Base-by-base conservation (phyloP, 2,113 vertebrate species). In the Burhinus oedicnemus region DNA sequence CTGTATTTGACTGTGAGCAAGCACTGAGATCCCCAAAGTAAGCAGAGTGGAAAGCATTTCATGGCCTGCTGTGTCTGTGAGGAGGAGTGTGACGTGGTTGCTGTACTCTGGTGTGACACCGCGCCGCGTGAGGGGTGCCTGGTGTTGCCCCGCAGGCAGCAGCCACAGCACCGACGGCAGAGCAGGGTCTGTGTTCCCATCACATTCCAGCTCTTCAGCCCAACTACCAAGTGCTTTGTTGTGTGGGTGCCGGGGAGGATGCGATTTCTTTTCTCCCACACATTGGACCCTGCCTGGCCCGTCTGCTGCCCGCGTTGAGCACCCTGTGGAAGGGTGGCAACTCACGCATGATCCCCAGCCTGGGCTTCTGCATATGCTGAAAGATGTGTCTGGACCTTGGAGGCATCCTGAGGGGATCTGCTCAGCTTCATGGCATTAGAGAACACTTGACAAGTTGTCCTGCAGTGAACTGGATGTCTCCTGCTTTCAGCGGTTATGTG, bases 261-360 rank as follows among this genome's bases (percentile, higher is more conserved):
- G 34, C 0, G 0, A 22, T 42, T 75, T 44, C 45, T 47, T 51
- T 55, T 25, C 40, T 54, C 23, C 23, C 2, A 2, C 7, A 20
- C 0, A 0, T 57, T 47, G 14, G 29, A 61, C 2, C 11, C 44
- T 40, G 40, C 40, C 40, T 40, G 40, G 40, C 40, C 7, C 11
- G 1, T 14, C 13, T 32, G 40, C 15, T 0, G 1, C 21, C 42
- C 12, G 5, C 25, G 0, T 2, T 12, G 34, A 57, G 32, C 64
- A n/a, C 25, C 29, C 17, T 2, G 2, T 14, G 22, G 45, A 9
- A 45, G 11, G 25, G 10, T 2, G 11, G 15, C 76, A 69, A 76
- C 40, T 60, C 7, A 0, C 8, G 2, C 0, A 0, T 32, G 11
- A 12, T 38, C 22, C 55, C 29, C 29, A 55, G 29, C 23, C 15